These are phyloP conservation scores for Cyprinodon diabolis DNA, from an alignment of 2,797 vertebrate species.

Conservation along the genomic window DNA sequence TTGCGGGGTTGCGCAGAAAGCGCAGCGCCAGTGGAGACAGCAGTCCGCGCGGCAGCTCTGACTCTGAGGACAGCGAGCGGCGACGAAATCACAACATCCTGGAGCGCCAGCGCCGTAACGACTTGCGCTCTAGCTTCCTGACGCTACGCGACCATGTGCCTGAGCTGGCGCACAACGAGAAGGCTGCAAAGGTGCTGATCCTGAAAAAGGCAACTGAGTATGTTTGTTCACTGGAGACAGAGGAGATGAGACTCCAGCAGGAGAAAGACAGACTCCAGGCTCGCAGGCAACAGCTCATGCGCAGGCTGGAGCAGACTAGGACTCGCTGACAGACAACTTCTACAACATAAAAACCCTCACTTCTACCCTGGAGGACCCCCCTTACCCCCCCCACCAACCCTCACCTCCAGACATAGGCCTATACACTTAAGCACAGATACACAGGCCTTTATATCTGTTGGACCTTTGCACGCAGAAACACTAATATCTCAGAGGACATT, in stretches of 20 bases:
- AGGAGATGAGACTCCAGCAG: conserved; percentile 88
- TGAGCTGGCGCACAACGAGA: conserved; percentile 94
- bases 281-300: conserved; percentile 90
- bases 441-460: conserved; percentile 47
- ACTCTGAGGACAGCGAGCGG: conserved; percentile 97
- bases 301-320: conserved; percentile 89
- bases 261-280: conserved; percentile 92
- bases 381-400: conserved; percentile 16
- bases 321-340: conserved; percentile 87
- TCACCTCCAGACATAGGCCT: conserved; percentile 36
- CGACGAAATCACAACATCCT: conserved; percentile 98
- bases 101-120: conserved; percentile 96
- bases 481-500: conserved; percentile 63
- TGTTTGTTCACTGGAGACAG: conserved; percentile 88
- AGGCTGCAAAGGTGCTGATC: conserved; percentile 98
- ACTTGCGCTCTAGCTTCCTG: conserved; percentile 96
- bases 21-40: conserved; percentile 72
- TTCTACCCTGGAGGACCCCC: conserved; percentile 47
- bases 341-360: conserved; percentile 68
- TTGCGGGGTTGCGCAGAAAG: conserved; percentile 57
- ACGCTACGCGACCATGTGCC: conserved; percentile 96
- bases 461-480: conserved; percentile 39
- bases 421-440: conserved; percentile 46
- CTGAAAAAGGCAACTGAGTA: conserved; percentile 98
- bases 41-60: conserved; percentile 82